Conservation (phyloP, 2,888 invertebrate genomes). For the Alcis repandata region DNA sequence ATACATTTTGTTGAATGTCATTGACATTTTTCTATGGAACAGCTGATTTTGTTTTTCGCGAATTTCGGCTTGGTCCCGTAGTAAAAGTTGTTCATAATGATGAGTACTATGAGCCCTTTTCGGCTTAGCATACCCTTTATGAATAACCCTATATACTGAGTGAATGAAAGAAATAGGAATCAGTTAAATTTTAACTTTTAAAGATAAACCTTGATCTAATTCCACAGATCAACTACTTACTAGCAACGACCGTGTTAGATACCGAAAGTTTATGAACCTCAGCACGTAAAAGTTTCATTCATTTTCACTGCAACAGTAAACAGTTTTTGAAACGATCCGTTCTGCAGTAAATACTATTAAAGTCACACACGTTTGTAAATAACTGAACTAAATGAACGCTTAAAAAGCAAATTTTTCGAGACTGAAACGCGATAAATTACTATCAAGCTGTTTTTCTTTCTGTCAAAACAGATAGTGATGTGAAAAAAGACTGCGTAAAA, state of each 20-base stretch:
- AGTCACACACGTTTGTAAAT: conserved; percentile 45
- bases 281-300: conserved; percentile 36
- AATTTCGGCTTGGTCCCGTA: no score
- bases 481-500: conserved; percentile 5
- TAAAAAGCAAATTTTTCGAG: conserved; percentile 35
- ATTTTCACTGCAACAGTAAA: conserved; percentile 36
- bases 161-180: no score
- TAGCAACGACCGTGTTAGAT: neutral
- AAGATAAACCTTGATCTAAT: conserved; percentile 5
- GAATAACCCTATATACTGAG: no score
- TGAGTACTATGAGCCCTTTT: no score
- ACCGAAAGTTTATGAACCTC: conserved; percentile 19
- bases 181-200: neutral
- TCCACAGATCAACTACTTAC: neutral
- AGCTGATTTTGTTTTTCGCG: no score
- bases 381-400: conserved; percentile 43
- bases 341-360: conserved; percentile 47
- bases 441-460: conserved; percentile 36
- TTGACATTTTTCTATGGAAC: no score
- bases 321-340: conserved; percentile 29
- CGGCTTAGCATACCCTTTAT: no score
- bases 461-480: conserved; percentile 46
- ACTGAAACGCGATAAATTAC: conserved; percentile 41
- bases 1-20: no score
- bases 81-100: no score